Evolutionary conservation across 2,113 vertebrate species (phyloP).

Genomic region (Urocynchramus pylzowi): DNA sequence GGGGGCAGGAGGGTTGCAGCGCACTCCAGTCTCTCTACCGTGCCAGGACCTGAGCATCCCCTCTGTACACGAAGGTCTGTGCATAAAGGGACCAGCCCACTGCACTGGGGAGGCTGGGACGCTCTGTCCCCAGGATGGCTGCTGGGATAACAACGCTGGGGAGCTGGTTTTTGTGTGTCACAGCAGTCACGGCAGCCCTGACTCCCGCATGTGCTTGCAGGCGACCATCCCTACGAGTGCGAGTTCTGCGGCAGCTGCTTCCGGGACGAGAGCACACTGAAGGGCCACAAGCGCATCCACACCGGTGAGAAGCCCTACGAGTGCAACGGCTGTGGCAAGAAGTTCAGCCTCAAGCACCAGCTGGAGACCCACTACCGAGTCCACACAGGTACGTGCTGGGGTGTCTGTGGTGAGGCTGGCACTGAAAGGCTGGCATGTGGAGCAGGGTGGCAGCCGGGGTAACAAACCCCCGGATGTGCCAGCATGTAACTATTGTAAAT

Average conservation of each 20-base stretch:
- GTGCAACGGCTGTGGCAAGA: slow-evolving; percentile 94
- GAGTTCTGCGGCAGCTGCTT: slow-evolving; percentile 99
- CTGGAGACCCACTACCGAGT: slow-evolving; percentile 98
- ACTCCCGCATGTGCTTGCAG: slow-evolving; percentile 41
- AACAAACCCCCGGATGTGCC: neutral
- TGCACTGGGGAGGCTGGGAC: fast-evolving
- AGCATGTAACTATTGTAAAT: slow-evolving; percentile 67
- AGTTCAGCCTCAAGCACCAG: slow-evolving; percentile 99
- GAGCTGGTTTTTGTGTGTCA: neutral
- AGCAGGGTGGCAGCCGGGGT: neutral
- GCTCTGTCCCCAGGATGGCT: fast-evolving
- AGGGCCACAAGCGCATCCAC: slow-evolving; percentile 92
- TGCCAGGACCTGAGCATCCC: fast-evolving
- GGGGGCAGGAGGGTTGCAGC: fast-evolving
- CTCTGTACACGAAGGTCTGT: fast-evolving
- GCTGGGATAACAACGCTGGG: fast-evolving
- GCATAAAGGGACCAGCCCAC: fast-evolving
- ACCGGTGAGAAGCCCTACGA: slow-evolving; percentile 28
- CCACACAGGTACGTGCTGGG: slow-evolving; percentile 83
- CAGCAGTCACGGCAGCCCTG: fast-evolving
- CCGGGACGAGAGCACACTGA: slow-evolving; percentile 96
- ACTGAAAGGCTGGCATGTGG: fast-evolving
- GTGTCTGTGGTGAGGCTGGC: neutral
- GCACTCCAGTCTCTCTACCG: fast-evolving
- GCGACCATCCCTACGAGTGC: slow-evolving; percentile 94